Percentiles rank a stretch among this genome's conserved stretches.
Conservation (phyloP, 2,888 invertebrate genomes). For the Microctonus brassicae region DNA sequence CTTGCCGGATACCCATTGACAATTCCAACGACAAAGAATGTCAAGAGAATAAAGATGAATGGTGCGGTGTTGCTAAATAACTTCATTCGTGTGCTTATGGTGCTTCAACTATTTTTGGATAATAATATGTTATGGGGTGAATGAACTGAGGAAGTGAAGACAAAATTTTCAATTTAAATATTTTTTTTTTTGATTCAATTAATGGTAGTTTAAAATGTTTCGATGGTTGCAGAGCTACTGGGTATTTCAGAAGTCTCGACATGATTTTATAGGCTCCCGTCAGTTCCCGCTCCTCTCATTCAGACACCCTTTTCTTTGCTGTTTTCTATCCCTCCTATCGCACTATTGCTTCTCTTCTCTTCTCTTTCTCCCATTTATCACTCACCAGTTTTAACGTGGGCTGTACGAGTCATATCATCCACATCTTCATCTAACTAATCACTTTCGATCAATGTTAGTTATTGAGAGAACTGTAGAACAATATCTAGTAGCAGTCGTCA, state of each 20-base stretch:
- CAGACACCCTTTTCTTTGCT: conserved; percentile 30
- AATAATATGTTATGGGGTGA: background rate
- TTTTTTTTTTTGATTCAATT: conserved; percentile 23
- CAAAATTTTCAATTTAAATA: background rate
- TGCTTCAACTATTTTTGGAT: background rate
- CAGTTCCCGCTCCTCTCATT: conserved; percentile 55
- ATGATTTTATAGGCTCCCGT: conserved; percentile 63
- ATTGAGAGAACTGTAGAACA: background rate
- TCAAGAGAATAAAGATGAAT: conserved; percentile 43
- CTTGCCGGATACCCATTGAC: conserved; percentile 61
- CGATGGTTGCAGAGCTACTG: conserved; percentile 43
- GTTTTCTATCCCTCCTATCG: conserved; percentile 12
- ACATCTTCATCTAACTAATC: background rate
- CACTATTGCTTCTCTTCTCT: background rate
- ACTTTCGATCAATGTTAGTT: background rate
- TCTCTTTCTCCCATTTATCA: conserved; percentile 23
- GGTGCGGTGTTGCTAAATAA: conserved; percentile 29
- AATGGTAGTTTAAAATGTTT: conserved; percentile 35
- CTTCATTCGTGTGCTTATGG: conserved; percentile 44
- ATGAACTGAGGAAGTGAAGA: conserved; percentile 3
- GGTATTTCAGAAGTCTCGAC: conserved; percentile 62
- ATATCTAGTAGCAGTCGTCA: background rate
- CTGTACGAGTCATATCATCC: background rate
- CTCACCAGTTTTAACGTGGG: background rate
- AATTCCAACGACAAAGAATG: conserved; percentile 51